phyloP scores from a whole-genome alignment of 2,888 invertebrate species.

The Dione juno region DNA sequence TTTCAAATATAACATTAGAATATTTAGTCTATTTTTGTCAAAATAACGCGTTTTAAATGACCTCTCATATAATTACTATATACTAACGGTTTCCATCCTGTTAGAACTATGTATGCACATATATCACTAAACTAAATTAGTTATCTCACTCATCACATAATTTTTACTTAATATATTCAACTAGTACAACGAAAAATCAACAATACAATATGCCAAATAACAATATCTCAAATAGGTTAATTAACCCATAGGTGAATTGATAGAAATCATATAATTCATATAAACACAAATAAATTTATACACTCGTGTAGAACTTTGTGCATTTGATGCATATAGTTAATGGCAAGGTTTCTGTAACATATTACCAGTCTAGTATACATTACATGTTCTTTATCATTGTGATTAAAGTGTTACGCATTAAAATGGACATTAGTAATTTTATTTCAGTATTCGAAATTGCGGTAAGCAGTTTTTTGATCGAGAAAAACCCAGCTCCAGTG shows the following conservation, averaged over 20 bases:
- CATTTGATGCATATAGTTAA: no score
- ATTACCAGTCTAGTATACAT: neutral
- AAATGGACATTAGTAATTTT: slow-evolving; percentile 10
- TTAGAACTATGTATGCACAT: neutral
- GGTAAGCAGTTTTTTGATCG: slow-evolving; percentile 36
- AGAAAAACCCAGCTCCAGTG: slow-evolving; percentile 24
- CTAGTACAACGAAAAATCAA: neutral
- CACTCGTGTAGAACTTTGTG: no score
- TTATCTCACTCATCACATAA: neutral
- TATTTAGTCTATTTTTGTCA: neutral
- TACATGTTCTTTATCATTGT: neutral
- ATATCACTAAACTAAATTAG: neutral
- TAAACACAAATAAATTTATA: neutral
- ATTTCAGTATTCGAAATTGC: slow-evolving; percentile 42
- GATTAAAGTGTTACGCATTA: slow-evolving; percentile 5
- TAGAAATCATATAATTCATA: no score
- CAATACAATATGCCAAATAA: no score
- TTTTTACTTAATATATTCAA: neutral
- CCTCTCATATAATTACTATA: neutral
- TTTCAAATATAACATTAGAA: no score
- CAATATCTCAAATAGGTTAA: no score
- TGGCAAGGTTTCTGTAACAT: neutral
- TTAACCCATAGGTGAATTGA: no score
- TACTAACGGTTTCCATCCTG: neutral
- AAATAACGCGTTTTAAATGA: neutral